Base-by-base conservation (phyloP, 2,888 invertebrate genomes). In the Rhimphoctona megacephalus region DNA sequence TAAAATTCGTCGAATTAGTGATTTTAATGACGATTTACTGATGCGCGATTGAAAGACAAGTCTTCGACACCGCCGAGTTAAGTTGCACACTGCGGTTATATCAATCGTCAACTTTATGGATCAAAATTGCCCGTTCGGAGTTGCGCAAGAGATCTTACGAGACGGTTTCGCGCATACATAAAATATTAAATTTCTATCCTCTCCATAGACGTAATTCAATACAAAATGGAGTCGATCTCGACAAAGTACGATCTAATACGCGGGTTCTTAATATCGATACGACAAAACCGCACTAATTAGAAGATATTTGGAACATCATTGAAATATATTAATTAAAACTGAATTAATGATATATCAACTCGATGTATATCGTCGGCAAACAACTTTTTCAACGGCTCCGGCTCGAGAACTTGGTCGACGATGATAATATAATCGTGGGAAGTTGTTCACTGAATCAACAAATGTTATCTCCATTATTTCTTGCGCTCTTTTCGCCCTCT, bases 121-220 rank as follows among this genome's bases (percentile, higher is more conserved):
- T 74, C 61, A 25, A 61, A 74, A 61, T 57, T 30, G 39, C 25
- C 25, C 43, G 19, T 61, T 61, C 30, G 74, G 22, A 8, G 43
- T 74, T 74, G 74, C 74, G 74, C 61, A 74, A 74, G 57, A 61
- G 39, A 61, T 74, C 74, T 43, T 61, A 19, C 72, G 52, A 57
- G 73, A 73, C 30, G 54, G 54, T 57, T 39, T 57, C 73, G 54
- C 54, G 73, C 73, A 33, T 46, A 8, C 30, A 49, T 46, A 52
- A 49, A 70, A 70, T 49, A 25, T 49, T 9, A 5, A 39, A 61
- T 74, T 74, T 74, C 57, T 19, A 25, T 61, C 17, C 39, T 22
- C 72, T 67, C 39, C 25, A 30, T 30, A 17, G 30, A 30, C 61
- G 61, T 30, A 30, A 61, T 61, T 30, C 30, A 17, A 30, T 17